These are phyloP conservation scores for Alethe diademata DNA, from an alignment of 2,113 vertebrate genomes.

Conservation along the genomic window DNA sequence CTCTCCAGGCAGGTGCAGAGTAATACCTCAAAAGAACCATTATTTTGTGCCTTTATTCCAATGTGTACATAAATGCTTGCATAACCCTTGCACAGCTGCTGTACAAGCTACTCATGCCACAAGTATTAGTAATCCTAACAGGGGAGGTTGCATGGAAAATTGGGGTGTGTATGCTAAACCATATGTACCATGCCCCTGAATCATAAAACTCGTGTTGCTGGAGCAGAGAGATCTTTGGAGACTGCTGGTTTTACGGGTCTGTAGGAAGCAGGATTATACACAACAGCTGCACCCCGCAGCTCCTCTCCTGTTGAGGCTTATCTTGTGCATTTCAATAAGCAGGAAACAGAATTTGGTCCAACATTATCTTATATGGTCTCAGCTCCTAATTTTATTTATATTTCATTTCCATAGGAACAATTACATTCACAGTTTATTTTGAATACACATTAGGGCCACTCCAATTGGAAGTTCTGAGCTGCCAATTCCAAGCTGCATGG, in stretches of 20 bases:
- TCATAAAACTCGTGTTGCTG: slow-evolving; percentile 45
- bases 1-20: slow-evolving; percentile 45
- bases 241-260: slow-evolving; percentile 45
- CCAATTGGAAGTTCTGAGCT: neutral
- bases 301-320: slow-evolving; percentile 28
- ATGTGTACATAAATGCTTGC: slow-evolving; percentile 61
- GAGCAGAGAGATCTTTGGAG: slow-evolving; percentile 50
- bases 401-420: slow-evolving; percentile 60
- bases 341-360: slow-evolving; percentile 4
- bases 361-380: neutral
- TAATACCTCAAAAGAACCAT: slow-evolving; percentile 54
- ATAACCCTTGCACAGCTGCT: slow-evolving; percentile 70
- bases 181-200: slow-evolving; percentile 66
- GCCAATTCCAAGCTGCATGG: neutral
- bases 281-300: slow-evolving; percentile 30
- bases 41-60: slow-evolving; percentile 62
- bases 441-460: neutral
- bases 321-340: slow-evolving; percentile 26
- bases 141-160: slow-evolving; percentile 69
- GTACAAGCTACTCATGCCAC: slow-evolving; percentile 62
- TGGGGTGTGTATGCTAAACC: slow-evolving; percentile 68
- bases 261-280: slow-evolving; percentile 31
- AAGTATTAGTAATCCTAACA: slow-evolving; percentile 70
- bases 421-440: slow-evolving; percentile 18
- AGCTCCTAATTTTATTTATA: slow-evolving; percentile 40